Base-by-base conservation (phyloP, 2,797 vertebrate genomes). In the Graptemys geographica region DNA sequence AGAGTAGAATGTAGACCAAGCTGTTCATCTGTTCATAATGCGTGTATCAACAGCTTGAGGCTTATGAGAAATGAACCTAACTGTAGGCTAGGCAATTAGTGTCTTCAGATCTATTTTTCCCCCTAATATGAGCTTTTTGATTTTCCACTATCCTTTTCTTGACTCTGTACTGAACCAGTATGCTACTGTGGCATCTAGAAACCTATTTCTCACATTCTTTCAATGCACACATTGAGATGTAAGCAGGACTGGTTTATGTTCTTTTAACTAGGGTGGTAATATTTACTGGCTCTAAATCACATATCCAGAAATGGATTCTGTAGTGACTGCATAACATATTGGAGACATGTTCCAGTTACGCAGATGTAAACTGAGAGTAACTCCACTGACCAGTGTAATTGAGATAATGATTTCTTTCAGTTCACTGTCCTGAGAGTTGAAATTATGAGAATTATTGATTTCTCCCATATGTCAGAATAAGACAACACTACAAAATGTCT, bases 11-110 rank as follows among this genome's bases (percentile, higher is more conserved):
- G 83, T 65, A 92, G 57, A 65, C 28, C n/a, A 88, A 93, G 83
- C 31, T 16, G n/a, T 13, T 96, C 92, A 89, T 93, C 88, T 96
- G 80, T 28, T 92, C 49, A 41, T 27, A 41, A 37, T 81, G 72
- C 13, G 13, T 72, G 92, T 87, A 16, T 84, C 78, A 92, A 79
- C 92, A 95, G 84, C 84, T 87, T 88, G 92, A 90, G 53, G 5
- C 51, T 88, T 92, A 86, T 86, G 72, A 86, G 86, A 37, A 65
- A 86, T 93, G 88, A 96, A 92, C 86, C 0, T 0, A 92, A 52
- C 82, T 86, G 83, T 87, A 87, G 91, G 83, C 90, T 28, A n/a
- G 83, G 83, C 16, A 92, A 81, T 86, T 90, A 94, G 1, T 6
- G 4, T 33, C 6, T 82, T 89, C 80, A 65, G 0, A 15, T 83